Conservation (phyloP, 2,888 invertebrate species). For the Nemoura dubitans region DNA sequence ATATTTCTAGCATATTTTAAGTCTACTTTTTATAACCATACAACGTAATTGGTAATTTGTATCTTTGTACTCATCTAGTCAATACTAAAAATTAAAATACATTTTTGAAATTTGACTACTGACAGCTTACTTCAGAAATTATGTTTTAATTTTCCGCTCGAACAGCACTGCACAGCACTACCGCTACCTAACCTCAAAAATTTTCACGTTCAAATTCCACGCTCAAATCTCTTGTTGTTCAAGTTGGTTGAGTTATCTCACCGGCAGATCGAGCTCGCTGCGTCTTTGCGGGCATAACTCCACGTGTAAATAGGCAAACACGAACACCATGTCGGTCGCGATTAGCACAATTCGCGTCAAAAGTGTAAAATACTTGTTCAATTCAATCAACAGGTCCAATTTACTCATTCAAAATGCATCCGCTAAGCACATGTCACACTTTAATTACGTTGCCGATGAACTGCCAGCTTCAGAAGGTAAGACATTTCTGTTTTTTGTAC, state of each 20-base stretch:
- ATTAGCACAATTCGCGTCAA: constrained; percentile 13
- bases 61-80: background rate
- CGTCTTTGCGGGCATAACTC: background rate
- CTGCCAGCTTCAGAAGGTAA: constrained; percentile 64
- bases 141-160: background rate
- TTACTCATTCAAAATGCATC: constrained; percentile 14
- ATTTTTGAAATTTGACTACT: background rate
- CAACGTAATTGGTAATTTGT: background rate
- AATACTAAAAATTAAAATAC: background rate
- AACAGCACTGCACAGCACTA: too few relatives aligned
- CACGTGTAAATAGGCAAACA: constrained; percentile 17
- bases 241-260: background rate
- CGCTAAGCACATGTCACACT: constrained; percentile 62
- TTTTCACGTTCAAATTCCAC: background rate
- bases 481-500: constrained; percentile 51
- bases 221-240: background rate
- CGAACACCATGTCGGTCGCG: constrained; percentile 12
- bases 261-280: background rate
- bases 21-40: background rate
- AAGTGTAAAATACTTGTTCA: constrained; percentile 8
- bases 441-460: constrained; percentile 70
- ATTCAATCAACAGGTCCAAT: constrained; percentile 27
- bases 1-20: background rate
- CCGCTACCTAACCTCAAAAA: background rate
- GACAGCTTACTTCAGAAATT: background rate